Percentiles rank a stretch among this genome's conserved stretches.
phyloP scores from a whole-genome alignment of 2,113 vertebrate genomes.

The Datnioides undecimradiatus region DNA sequence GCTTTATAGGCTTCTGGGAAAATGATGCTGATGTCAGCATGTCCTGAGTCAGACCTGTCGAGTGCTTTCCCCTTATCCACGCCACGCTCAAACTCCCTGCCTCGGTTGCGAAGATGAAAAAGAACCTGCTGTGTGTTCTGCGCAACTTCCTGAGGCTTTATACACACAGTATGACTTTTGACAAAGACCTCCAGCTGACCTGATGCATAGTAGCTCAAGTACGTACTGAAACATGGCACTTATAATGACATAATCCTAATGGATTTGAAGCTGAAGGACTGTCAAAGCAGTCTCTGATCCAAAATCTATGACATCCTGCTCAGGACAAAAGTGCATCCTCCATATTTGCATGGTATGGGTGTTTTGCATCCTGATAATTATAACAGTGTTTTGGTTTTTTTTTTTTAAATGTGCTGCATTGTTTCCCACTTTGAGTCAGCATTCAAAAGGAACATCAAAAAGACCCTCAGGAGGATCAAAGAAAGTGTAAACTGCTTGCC shows the following conservation, averaged over 20 bases:
- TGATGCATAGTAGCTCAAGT: conserved; percentile 15
- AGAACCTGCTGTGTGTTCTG: conserved; percentile 7
- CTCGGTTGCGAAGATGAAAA: conserved; percentile 25
- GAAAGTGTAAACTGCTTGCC: conserved; percentile 11
- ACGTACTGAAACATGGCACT: conserved; percentile 21
- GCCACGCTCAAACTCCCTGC: conserved; percentile 7
- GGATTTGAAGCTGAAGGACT: conserved; percentile 10
- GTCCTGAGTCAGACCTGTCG: conserved; percentile 76
- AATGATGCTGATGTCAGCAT: conserved; percentile 77
- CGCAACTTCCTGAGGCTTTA: background rate
- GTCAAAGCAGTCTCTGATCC: background rate
- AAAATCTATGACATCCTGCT: conserved; percentile 2
- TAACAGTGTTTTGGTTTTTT: conserved; percentile 22
- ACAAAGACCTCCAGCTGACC: conserved; percentile 6
- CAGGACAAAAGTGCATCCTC: background rate
- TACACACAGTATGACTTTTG: background rate
- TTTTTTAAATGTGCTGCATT: conserved; percentile 10
- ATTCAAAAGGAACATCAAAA: conserved; percentile 30
- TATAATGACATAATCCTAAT: conserved; percentile 30
- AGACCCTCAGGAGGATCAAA: conserved; percentile 21
- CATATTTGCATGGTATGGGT: conserved; percentile 41
- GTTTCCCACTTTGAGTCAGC: conserved; percentile 38
- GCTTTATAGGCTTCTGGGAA: conserved; percentile 75
- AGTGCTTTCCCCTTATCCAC: conserved; percentile 30
- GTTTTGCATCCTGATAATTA: conserved; percentile 51